Evolutionary conservation across 2,888 invertebrate species (phyloP).

Genomic region (Ditula angustiorana): DNA sequence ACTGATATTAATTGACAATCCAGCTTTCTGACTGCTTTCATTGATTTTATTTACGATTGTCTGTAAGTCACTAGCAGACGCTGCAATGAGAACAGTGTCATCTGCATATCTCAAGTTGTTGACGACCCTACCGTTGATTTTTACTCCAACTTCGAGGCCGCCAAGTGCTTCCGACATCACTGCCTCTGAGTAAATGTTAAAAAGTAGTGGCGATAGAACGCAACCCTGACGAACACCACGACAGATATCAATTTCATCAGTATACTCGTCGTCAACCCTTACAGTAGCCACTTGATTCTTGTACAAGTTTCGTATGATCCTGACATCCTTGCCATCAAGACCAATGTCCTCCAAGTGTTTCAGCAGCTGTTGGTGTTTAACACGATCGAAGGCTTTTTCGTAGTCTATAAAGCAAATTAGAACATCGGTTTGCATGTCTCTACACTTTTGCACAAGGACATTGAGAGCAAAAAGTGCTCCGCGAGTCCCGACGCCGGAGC

Average conservation of each 20-base stretch:
- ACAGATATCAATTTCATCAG: neutral
- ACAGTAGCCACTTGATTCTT: neutral
- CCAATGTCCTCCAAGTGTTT: neutral
- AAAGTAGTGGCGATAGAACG: neutral
- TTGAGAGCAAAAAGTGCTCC: neutral
- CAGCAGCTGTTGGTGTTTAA: neutral
- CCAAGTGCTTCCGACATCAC: constrained; percentile 28
- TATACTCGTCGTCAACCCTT: neutral
- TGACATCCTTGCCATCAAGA: neutral
- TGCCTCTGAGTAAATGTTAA: constrained; percentile 5
- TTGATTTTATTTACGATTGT: neutral
- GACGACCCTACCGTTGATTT: neutral
- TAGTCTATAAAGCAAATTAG: neutral
- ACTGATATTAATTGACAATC: too few species aligned
- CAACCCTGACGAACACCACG: neutral
- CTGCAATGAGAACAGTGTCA: neutral
- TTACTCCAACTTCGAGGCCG: neutral
- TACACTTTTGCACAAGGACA: neutral
- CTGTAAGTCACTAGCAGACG: neutral
- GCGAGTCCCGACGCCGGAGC: neutral
- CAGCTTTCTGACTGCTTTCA: neutral
- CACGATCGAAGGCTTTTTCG: neutral
- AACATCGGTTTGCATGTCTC: neutral
- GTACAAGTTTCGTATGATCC: neutral
- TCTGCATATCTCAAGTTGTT: constrained; percentile 1